Evolutionary conservation across 2,797 vertebrate species (phyloP), one percentile per base, ranked within the genome.

Genomic region (Thunnus albacares): DNA sequence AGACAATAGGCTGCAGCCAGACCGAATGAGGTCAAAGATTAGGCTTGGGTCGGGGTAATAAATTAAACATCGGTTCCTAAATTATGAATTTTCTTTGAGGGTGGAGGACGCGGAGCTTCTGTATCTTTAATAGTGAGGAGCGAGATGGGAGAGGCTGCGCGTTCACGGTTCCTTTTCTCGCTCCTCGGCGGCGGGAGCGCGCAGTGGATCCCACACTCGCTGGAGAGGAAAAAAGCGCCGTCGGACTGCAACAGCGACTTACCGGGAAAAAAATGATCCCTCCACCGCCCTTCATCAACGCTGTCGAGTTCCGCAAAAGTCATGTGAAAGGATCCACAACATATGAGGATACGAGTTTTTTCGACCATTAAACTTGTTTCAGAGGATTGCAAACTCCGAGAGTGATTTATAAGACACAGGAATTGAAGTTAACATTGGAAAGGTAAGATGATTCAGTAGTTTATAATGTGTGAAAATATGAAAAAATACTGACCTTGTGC

Each of bases 121-220:
- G 87, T 85, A 79, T 93, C 90, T 93, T 96, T 96, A 95, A 96
- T 94, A 87, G 86, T 76, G 80, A 80, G 51, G 78, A 84, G 73
- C 78, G 53, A 88, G 93, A 94, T 95, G 96, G 96, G 96, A 96
- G 95, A 96, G 95, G 94, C 94, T 94, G 93, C 93, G 95, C 96
- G 96, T 94, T 91, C 94, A 87, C 90, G 79, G 47, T 5, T 77
- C 75, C 78, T 81, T 88, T 71, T 71, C 86, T 94, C 85, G 80
- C 85, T 89, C 75, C 60, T 73, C 76, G 81, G 74, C 85, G 77
- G 72, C 95, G 94, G 90, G 95, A 80, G 84, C 95, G 95, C 95
- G 95, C 95, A 86, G 30, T 52, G 90, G 82, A 89, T 79, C 85
- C 68, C 79, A 69, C 87, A 85, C 88, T 91, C 82, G 49, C 82